phyloP scores from a whole-genome alignment of 2,113 vertebrate genomes.

The Syrmaticus mikado region DNA sequence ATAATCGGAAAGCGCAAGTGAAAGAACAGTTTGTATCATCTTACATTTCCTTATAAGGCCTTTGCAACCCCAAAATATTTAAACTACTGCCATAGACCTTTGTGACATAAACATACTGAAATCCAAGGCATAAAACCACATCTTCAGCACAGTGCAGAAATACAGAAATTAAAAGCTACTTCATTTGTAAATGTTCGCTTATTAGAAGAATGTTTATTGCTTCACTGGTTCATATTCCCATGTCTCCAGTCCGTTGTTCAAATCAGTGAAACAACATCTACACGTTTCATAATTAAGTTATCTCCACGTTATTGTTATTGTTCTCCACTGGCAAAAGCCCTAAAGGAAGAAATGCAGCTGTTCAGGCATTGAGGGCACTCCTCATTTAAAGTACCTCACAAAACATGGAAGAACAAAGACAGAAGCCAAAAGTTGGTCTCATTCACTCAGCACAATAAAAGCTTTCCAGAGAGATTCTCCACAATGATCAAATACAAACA shows the following conservation, averaged over 20 bases:
- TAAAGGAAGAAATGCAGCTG: neutral
- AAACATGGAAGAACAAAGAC: constrained; percentile 9
- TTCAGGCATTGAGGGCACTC: neutral
- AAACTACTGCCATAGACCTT: neutral
- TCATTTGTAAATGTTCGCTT: neutral
- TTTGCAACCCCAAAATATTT: neutral
- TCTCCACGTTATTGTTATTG: neutral
- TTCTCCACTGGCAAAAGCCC: constrained; percentile 2
- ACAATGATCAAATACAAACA: neutral
- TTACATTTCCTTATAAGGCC: neutral
- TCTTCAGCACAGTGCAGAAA: neutral
- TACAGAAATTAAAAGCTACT: neutral
- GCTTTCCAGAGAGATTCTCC: neutral
- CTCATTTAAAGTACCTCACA: neutral
- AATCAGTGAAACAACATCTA: constrained; percentile 25
- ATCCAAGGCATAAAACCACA: neutral
- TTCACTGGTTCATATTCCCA: neutral
- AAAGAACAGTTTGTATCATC: neutral
- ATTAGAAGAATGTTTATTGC: neutral
- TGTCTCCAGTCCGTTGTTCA: neutral
- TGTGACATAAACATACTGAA: neutral
- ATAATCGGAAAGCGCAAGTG: neutral
- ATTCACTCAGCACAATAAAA: neutral
- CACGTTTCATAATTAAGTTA: constrained; percentile 47
- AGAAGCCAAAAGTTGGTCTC: neutral